Base-by-base conservation (phyloP, 1,140 invertebrate species). In the Zeugodacus cucurbitae region DNA sequence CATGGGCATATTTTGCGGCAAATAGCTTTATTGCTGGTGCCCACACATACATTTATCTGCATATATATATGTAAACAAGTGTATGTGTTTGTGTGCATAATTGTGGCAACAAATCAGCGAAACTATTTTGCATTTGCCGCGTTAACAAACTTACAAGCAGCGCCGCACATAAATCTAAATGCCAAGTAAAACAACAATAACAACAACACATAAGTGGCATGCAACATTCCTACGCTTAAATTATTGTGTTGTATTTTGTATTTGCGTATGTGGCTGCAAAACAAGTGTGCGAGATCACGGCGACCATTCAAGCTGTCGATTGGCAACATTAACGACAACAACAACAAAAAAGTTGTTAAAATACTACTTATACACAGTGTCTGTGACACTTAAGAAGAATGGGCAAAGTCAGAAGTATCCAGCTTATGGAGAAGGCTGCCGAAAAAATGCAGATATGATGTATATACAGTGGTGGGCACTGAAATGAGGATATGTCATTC, bases 81-180 rank as follows among this genome's bases (percentile, higher is more conserved):
- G 32, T 74, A 5, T 74, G 34, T 37, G 22, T 22, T 37, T 82
- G 74, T 82, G 10, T 70, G 48, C 48, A 54, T 54, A 54, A 48
- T 41, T 26, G 41, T 82, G 22, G 74, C 37, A 82, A 82, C 41
- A 82, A 82, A 74, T 74, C 74, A 82, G 11, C 41, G 74, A 82
- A 82, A 82, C 48, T 82, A 82, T 82, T 82, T 82, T 82, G 74
- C 44, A 82, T 82, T 82, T 26, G 74, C 74, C 26, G 41, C 74
- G 44, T n/a, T 82, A 48, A 82, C 74, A 44, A 82, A 82, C 11
- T 48, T 82, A 41, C 32, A 74, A 4, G 34, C 34, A 82, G 29
- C 7, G 34, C 29, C 64, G 34, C 6, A 67, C 32, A 67, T 32
- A 67, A 70, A 74, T 48, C 41, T 48, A 41, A n/a, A 82, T n/a